Percentiles rank a stretch among this genome's conserved stretches.
phyloP scores from a whole-genome alignment of 2,888 invertebrate species.

The Lasioglossum calceatum region DNA sequence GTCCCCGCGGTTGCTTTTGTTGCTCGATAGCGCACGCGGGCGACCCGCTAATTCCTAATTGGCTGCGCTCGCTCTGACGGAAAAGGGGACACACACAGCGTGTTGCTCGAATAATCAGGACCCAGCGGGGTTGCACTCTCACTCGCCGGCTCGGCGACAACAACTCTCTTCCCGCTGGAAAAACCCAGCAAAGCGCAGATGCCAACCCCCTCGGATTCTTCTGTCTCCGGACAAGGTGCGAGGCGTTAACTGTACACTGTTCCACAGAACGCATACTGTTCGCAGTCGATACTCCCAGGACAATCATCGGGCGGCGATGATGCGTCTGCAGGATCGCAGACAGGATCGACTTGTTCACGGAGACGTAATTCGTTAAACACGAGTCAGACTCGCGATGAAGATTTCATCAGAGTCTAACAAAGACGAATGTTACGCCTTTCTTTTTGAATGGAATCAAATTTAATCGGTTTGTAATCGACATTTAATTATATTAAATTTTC shows the following conservation, averaged over 20 bases:
- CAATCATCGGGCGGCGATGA: conserved; percentile 20
- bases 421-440: too few relatives aligned
- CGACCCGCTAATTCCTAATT: conserved; percentile 52
- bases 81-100: conserved; percentile 4
- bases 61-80: conserved; percentile 22
- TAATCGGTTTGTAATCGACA: too few relatives aligned
- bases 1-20: conserved; percentile 23
- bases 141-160: conserved; percentile 32
- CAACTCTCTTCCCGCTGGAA: conserved; percentile 33
- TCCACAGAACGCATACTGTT: neutral
- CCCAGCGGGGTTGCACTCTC: conserved; percentile 38
- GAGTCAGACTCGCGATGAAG: too few relatives aligned
- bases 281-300: conserved; percentile 63
- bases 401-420: too few relatives aligned
- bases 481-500: too few relatives aligned
- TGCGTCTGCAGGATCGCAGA: neutral
- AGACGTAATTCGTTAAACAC: neutral
- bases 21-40: conserved; percentile 7
- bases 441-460: too few relatives aligned
- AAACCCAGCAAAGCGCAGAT: conserved; percentile 28
- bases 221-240: conserved; percentile 26
- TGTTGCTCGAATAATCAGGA: conserved; percentile 61
- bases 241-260: conserved; percentile 54
- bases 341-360: neutral
- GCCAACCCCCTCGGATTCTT: conserved; percentile 35